Base-by-base conservation (phyloP, 1,140 invertebrate genomes). In the Antheraea mylitta region DNA sequence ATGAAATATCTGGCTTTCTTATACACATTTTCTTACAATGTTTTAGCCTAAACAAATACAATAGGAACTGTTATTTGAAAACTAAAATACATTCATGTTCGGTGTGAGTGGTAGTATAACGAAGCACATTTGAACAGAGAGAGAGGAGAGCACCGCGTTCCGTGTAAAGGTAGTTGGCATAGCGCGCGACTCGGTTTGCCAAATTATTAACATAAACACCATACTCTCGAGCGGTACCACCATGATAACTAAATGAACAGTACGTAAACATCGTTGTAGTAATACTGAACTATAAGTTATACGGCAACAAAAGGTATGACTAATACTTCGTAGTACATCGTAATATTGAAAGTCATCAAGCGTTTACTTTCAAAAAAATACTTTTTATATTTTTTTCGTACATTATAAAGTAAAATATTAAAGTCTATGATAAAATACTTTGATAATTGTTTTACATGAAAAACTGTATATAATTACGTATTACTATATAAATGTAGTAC, bases 131-230 rank as follows among this genome's bases (percentile, higher is more conserved):
- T 42, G 38, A 42, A 42, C 38, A 9, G 58, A 10, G 19, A 22
- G 58, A 42, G 11, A 8, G 8, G 58, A 10, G 19, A 22, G 58
- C 68, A 74, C 68, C 72, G 72, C 22, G 11, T n/a, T 53, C 62
- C 45, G 16, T n/a, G 38, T 30, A 64, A 71, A 60, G 22, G 67
- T 19, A 30, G 74, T 70, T 76, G 75, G 75, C 75, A 74, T 48
- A 53, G 36, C 69, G 37, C 58, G 66, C 58, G 68, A 13, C 63
- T 36, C 58, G 18, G 53, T 68, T 69, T 76, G 77, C 70, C 77
- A 78, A 78, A 74, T 74, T 69, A 76, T 76, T 76, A 72, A 69
- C 72, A 67, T 70, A 70, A 70, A 67, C 69, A 70, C 69, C 65
- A 37, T 37, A 61, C 7, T 30, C 36, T 22, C 19, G 60, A 22